Base-by-base conservation (phyloP, 2,797 vertebrate species). In the Dryobates pubescens region DNA sequence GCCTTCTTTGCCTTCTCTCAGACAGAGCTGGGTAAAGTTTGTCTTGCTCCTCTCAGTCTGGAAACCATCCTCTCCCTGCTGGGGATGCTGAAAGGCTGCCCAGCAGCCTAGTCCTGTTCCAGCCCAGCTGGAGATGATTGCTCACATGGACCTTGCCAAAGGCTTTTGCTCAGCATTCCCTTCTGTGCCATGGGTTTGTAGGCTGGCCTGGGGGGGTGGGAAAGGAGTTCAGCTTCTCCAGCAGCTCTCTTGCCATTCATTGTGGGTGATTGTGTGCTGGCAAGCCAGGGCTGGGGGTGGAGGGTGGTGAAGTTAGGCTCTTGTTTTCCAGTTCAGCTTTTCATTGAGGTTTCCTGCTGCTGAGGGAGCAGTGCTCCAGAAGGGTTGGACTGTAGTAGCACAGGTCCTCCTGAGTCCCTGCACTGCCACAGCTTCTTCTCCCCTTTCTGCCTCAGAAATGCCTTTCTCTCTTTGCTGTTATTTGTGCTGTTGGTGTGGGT, bases 401-500 rank as follows among this genome's bases (percentile, higher is more conserved):
- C 70, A 38, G 67, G 32, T 87, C 89, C 49, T 77, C 27, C 1
- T 49, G 53, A 91, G 79, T 87, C 79, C 67, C 12, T 67, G 82
- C 69, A 68, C 41, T 86, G 23, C 54, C 78, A 3, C 4, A 8
- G 67, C 14, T 56, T 65, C 13, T 5, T 5, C 7, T 26, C 38
- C n/a, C 13, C 17, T 7, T 81, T n/a, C 80, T 72, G 8, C 71
- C 69, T 90, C 56, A 72, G 26, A 83, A 76, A 61, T 73, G 5
- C 47, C 36, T 56, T 56, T n/a, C 27, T 54, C 67, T 57, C 73
- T 87, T 45, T 49, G 9, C 36, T 32, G 70, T 27, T 92, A n/a
- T 89, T 94, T 94, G 88, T 93, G 29, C 43, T 67, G 9, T 75
- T 47, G 88, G 82, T 91, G 91, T 93, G 82, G 76, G 70, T 89